Percentiles rank a stretch among this genome's conserved stretches.
Conservation (phyloP, 2,113 vertebrate species). For the Forbesichthys papilliferus region DNA sequence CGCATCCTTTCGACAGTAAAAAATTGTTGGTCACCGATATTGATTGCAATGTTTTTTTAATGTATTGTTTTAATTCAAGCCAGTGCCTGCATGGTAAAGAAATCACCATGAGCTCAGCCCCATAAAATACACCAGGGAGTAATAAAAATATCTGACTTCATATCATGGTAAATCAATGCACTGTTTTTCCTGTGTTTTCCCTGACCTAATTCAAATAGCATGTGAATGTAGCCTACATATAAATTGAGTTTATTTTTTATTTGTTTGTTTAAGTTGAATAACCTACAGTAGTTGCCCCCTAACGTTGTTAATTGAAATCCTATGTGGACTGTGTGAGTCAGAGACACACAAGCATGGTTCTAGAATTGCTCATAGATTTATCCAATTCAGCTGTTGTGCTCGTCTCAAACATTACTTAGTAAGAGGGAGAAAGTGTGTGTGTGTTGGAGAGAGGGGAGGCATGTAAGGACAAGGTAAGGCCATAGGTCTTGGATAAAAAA, state of each 20-base stretch:
- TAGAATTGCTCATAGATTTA: not conserved
- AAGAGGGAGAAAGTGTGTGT: not conserved
- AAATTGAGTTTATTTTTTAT: no score
- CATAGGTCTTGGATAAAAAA: not conserved
- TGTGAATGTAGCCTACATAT: not conserved
- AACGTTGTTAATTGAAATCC: no score
- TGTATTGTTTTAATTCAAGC: constrained; percentile 2
- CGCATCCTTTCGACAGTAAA: no score
- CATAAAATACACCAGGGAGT: constrained; percentile 45
- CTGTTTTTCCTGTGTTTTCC: constrained; percentile 24
- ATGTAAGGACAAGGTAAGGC: not conserved
- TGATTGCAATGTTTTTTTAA: not conserved
- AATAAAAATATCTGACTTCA: constrained; percentile 51
- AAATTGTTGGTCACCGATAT: no score
- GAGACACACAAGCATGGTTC: not conserved
- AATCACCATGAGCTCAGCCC: constrained; percentile 58
- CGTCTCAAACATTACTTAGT: not conserved
- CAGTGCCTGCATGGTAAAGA: constrained; percentile 44
- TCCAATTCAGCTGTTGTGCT: not conserved
- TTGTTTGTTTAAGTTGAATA: no score
- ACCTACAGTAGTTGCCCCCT: no score
- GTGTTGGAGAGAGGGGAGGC: not conserved
- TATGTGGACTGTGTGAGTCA: not conserved
- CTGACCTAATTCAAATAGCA: constrained; percentile 6
- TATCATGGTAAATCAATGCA: constrained; percentile 31